Evolutionary conservation across 1,140 invertebrate species (phyloP), one percentile per base, ranked within the genome.

Genomic region (Macrosteles quadrilineatus): DNA sequence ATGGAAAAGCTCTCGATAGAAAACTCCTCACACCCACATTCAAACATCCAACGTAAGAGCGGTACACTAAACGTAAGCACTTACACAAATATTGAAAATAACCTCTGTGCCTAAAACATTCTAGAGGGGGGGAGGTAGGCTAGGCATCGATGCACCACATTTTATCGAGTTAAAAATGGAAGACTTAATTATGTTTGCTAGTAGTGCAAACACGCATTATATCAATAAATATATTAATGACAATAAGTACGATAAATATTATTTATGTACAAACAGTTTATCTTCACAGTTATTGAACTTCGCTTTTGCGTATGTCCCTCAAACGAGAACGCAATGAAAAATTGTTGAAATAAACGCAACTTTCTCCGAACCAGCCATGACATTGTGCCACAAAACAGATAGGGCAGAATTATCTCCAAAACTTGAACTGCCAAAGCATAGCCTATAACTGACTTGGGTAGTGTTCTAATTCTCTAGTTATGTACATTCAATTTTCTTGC

Each of bases 121-220:
- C 21, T 19, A 36, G 11, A 36, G 30, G 30, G 19, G 9, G 30
- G n/a, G 36, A 64, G 62, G 30, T 36, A 64, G 36, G 36, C 30
- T 64, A 64, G 62, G 62, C 30, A 36, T 32, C 19, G 21, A 36
- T 64, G 62, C 62, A 64, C 62, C 62, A 64, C 62, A 64, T 30
- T 64, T 64, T 64, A 43, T 36, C 62, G 30, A 64, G 62, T 64
- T 64, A 64, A 64, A 64, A 64, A 64, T 64, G 62, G 62, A 64
- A 64, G 62, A 64, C 62, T 64, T 64, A 64, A 59, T 64, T 21
- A 40, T 64, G 62, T 64, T 64, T 40, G 62, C 62, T 40, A 19
- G 27, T 64, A 64, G 62, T 64, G 62, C 62, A 64, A 64, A 64
- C 62, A 64, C 62, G 25, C 55, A 59, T 59, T 40, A 40, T 64